Conservation (phyloP, 1,140 invertebrate genomes). For the Heliothis subflexa region DNA sequence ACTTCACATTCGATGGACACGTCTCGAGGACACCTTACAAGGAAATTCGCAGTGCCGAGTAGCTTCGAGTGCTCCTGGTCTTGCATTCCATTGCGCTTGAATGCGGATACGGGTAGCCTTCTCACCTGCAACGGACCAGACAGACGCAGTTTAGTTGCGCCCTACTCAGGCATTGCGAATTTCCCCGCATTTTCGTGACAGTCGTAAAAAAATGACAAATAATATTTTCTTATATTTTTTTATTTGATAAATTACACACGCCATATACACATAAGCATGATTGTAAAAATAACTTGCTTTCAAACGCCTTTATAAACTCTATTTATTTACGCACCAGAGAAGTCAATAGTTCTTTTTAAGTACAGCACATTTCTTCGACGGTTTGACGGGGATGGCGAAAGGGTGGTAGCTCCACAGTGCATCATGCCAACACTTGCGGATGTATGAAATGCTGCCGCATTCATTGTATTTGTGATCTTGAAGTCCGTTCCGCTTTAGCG, state of each 20-base stretch:
- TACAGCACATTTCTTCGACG: slow-evolving; percentile 73
- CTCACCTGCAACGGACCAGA: slow-evolving; percentile 77
- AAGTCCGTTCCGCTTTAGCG: slow-evolving; percentile 77
- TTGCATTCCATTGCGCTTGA: slow-evolving; percentile 81
- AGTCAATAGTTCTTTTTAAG: slow-evolving; percentile 64
- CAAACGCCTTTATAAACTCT: not conserved
- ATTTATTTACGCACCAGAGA: slow-evolving; percentile 59
- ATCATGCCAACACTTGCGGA: slow-evolving; percentile 72
- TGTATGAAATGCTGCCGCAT: slow-evolving; percentile 73
- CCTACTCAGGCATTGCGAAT: slow-evolving; percentile 32
- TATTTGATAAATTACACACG: not conserved
- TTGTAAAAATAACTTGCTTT: not conserved
- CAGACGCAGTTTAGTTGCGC: slow-evolving; percentile 59
- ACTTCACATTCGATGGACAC: slow-evolving; percentile 71
- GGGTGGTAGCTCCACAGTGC: slow-evolving; percentile 68
- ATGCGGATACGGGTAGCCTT: slow-evolving; percentile 74
- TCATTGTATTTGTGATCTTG: slow-evolving; percentile 78
- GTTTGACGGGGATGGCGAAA: slow-evolving; percentile 67
- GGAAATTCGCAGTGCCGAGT: slow-evolving; percentile 74
- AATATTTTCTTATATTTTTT: no score
- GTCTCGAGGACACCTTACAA: slow-evolving; percentile 69
- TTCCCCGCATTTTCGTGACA: slow-evolving; percentile 29
- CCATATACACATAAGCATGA: not conserved
- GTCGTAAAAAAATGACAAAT: not conserved
- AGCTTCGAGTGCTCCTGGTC: slow-evolving; percentile 77